phyloP scores from a whole-genome alignment of 2,888 invertebrate species.

The Amphipoea oculea region DNA sequence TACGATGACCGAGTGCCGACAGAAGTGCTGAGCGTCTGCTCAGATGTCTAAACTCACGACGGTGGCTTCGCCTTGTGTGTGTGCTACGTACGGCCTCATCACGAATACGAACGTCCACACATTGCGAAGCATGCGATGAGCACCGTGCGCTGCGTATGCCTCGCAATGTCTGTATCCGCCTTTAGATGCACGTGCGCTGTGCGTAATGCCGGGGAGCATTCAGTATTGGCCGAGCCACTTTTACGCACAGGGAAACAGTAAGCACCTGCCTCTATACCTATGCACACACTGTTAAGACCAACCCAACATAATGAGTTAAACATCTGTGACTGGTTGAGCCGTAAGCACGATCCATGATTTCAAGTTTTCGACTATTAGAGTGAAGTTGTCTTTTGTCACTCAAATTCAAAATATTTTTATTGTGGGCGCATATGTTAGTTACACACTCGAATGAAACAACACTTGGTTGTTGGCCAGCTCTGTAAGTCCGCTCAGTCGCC shows the following conservation, averaged over 20 bases:
- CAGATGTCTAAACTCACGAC: no score
- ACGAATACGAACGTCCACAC: no score
- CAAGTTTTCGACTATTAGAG: neutral
- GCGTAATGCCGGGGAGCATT: neutral
- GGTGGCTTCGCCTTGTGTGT: neutral
- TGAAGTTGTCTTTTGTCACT: neutral
- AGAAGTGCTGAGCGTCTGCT: neutral
- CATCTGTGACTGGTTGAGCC: neutral
- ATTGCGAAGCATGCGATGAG: no score
- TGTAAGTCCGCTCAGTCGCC: neutral
- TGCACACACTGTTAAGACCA: neutral
- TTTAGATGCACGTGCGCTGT: neutral
- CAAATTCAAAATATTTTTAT: no score
- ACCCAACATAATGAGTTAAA: no score
- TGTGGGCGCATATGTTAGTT: no score
- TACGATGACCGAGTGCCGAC: constrained; percentile 1
- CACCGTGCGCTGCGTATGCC: no score
- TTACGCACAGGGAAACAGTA: neutral
- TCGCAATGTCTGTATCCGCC: no score
- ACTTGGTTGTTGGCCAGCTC: neutral
- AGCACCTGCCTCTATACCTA: neutral
- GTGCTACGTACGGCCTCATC: neutral
- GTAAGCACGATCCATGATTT: neutral
- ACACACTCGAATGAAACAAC: neutral
- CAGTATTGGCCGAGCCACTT: neutral